Evolutionary conservation across 2,797 vertebrate genomes (phyloP).

Genomic region (Cottoperca gobio): DNA sequence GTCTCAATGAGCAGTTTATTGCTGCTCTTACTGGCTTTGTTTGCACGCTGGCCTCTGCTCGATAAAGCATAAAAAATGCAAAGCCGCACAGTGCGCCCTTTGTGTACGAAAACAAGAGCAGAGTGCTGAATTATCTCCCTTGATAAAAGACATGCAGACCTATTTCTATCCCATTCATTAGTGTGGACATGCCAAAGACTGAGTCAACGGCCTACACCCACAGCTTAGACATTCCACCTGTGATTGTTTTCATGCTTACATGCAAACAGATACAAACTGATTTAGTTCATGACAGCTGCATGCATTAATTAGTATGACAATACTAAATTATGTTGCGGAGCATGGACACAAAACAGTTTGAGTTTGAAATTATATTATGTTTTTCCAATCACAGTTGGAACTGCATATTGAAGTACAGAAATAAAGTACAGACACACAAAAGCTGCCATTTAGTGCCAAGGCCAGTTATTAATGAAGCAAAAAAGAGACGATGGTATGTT

Average conservation of each 20-base stretch:
- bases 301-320: neutral
- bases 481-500: neutral
- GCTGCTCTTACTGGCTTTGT: conserved; percentile 58
- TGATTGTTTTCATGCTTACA: conserved; percentile 39
- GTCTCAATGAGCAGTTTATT: conserved; percentile 60
- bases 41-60: conserved; percentile 53
- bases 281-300: neutral
- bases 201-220: conserved; percentile 32
- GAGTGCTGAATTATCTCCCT: conserved; percentile 74
- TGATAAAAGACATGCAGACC: conserved; percentile 74
- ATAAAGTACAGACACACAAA: conserved; percentile 4
- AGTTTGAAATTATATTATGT: neutral
- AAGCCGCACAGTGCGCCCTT: conserved; percentile 76
- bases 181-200: conserved; percentile 53
- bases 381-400: neutral
- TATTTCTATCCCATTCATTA: conserved; percentile 72
- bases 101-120: conserved; percentile 77
- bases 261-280: neutral
- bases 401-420: neutral
- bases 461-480: neutral
- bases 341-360: too few species aligned
- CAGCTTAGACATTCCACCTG: conserved; percentile 53
- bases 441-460: neutral
- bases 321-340: neutral
- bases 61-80: conserved; percentile 74